Evolutionary conservation across 2,113 vertebrate species (phyloP), one percentile per base, ranked within the genome.

Genomic region (Anguilla japonica): DNA sequence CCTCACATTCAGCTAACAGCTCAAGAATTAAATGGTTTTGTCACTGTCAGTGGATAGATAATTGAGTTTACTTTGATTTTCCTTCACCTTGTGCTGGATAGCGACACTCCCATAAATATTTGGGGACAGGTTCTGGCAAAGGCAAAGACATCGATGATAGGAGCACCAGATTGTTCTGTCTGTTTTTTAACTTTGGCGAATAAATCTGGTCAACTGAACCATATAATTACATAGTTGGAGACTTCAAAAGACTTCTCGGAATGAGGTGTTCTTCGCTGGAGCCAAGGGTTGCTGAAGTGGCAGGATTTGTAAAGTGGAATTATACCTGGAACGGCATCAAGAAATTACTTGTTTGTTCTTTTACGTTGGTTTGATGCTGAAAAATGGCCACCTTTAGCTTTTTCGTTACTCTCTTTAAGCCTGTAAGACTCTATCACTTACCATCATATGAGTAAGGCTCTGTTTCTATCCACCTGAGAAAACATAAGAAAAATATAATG

Each of bases 51-150:
- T 92, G 94, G 87, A 94, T 91, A 94, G 89, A 91, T 95, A 93
- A 95, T 91, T 94, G 89, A 92, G 91, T 94, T 94, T 93, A 88
- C 89, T 92, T 93, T 96, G 92, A 94, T 93, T 95, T 95, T 90
- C 92, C 92, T 90, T 85, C 80, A 86, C 87, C 43, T 85, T 41
- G 41, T 40, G 88, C 89, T 95, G 87, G 83, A 91, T 87, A 91
- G 81, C 91, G 89, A 92, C 88, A 92, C 53, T 89, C 89, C 87
- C 90, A 89, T 90, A 93, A 93, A 92, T 11, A 53, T 83, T 82
- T 79, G 86, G 83, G 91, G 92, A 90, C 63, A 88, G 86, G 87
- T 86, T 87, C 92, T 83, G 91, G 78, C 67, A 86, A 80, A 43
- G 87, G 81, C 87, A 91, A 50, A 92, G 88, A 91, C 89, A 89